Percentiles rank a stretch among this genome's conserved stretches.
These are phyloP conservation scores for Erannis defoliaria DNA, from an alignment of 2,888 invertebrate genomes.

Conservation along the genomic window DNA sequence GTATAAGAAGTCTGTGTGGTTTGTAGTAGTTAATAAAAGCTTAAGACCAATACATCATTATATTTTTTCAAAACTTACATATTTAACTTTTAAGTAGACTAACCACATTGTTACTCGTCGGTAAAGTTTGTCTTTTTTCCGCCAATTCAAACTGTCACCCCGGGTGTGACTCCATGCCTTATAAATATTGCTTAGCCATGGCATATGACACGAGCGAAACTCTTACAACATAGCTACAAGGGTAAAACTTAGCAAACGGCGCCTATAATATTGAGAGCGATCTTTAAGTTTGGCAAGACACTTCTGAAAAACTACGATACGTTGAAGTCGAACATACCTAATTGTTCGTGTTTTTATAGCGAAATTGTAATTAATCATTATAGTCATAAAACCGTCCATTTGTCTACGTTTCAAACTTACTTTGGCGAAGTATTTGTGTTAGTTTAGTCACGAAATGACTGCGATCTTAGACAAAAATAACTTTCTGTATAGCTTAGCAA, in stretches of 20 bases:
- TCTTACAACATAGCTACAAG: neutral
- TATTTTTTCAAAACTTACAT: no score
- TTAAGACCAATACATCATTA: no score
- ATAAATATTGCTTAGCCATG: neutral
- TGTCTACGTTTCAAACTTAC: neutral
- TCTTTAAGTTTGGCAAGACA: neutral
- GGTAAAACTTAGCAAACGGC: neutral
- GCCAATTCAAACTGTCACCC: no score
- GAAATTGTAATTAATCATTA: slow-evolving; percentile 20
- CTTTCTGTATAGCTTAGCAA: neutral
- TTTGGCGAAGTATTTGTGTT: neutral
- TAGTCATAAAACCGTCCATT: slow-evolving; percentile 10
- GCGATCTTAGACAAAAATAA: neutral
- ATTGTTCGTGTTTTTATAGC: slow-evolving; percentile 15
- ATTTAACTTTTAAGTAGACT: no score
- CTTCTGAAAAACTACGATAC: slow-evolving; percentile 18
- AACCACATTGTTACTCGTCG: no score
- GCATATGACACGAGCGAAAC: no score
- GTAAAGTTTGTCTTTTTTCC: no score
- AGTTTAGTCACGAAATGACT: slow-evolving; percentile 3
- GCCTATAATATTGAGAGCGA: neutral
- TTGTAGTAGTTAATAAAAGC: no score
- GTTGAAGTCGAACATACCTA: slow-evolving; percentile 19
- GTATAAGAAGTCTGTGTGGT: no score
- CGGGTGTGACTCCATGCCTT: no score